Base-by-base conservation (phyloP, 2,888 invertebrate species). In the Luperina nickerlii region DNA sequence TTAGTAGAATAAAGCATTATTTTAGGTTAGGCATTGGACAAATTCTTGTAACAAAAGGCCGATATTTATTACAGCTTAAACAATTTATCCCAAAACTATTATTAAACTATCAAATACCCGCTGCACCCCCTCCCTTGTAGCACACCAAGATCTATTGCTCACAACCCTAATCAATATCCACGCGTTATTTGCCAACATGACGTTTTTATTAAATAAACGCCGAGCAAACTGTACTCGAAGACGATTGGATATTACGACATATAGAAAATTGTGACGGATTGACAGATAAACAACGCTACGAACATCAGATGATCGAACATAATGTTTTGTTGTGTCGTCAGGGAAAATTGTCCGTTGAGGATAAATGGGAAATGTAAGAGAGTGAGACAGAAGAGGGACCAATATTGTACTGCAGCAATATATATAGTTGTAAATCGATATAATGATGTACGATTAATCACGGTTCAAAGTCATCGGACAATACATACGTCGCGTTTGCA, bases 201-300 rank as follows among this genome's bases (percentile, higher is more conserved):
- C 94, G 94, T 94, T 95, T 96, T 95, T 96, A 96, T 96, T 95
- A 95, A 95, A 96, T 95, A 95, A 95, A 94, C 90, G 91, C 89
- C 86, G 90, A 88, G 86, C 90, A 90, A 90, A 92, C 90, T 90
- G 88, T 90, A 81, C 91, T 91, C 85, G 87, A 91, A 88, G 85
- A 83, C 86, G 87, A 92, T 90, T 87, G 87, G 87, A 85, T 88
- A 87, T 87, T 81, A 79, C 79, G 76, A 88, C 80, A 83, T 69
- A 83, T 81, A 88, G 84, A 85, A 77, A 79, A 84, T 82, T 84
- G 81, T 90, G 89, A 90, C 84, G 78, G 89, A 90, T 90, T 85
- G 82, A 73, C 78, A 68, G 77, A 80, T 57, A 82, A 87, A 84
- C 82, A 85, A 62, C 48, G 27, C 15, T 72, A 62, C 54, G 1